phyloP scores from a whole-genome alignment of 2,113 vertebrate genomes.

The Aegithalos caudatus region DNA sequence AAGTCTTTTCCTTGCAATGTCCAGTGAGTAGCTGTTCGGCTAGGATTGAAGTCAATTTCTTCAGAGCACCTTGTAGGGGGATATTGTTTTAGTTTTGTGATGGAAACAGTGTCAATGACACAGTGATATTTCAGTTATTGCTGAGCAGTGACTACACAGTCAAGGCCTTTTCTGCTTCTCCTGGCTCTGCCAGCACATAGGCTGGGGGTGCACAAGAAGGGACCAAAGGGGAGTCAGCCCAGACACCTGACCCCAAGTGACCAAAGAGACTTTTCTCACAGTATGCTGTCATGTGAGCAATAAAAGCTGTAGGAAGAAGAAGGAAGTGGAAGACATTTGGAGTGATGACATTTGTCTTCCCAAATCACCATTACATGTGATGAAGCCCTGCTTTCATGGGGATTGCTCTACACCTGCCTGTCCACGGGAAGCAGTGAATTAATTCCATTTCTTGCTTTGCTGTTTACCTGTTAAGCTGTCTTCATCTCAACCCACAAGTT shows the following conservation, averaged over 20 bases:
- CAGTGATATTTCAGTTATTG: neutral
- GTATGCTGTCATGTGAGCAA: neutral
- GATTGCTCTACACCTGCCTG: neutral
- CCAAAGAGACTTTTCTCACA: neutral
- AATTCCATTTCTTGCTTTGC: neutral
- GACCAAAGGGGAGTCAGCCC: neutral
- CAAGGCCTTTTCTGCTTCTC: neutral
- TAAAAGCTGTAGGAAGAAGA: neutral
- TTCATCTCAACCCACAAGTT: neutral
- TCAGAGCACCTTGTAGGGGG: neutral
- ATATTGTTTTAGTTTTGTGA: neutral
- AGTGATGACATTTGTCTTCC: neutral
- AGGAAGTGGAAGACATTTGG: fast-evolving
- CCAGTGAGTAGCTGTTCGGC: neutral
- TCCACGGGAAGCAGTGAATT: neutral
- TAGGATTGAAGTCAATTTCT: neutral
- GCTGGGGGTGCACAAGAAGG: neutral
- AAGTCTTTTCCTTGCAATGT: neutral
- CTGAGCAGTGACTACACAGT: neutral
- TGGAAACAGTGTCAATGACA: neutral
- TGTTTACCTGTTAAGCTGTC: neutral
- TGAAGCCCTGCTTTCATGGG: neutral
- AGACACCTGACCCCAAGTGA: neutral
- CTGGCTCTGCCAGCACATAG: fast-evolving
- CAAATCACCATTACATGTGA: neutral